Base-by-base conservation (phyloP, 2,797 vertebrate genomes). In the Anolis apletophallus region DNA sequence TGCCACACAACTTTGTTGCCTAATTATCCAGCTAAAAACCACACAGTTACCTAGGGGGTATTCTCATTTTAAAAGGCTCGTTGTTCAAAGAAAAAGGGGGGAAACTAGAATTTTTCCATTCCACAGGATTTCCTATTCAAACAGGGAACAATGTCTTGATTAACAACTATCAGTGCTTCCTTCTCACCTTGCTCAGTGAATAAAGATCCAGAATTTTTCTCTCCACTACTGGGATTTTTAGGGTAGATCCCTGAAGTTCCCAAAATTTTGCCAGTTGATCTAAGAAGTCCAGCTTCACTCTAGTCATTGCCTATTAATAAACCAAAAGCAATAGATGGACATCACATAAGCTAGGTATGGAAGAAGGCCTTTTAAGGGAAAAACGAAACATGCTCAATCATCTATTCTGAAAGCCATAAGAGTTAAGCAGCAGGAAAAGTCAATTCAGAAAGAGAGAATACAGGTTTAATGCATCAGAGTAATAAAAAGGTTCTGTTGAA, bases 241-340 rank as follows among this genome's bases (percentile, higher is more conserved):
- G 95, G 88, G 98, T 98, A 87, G 98, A 99, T 86, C 99, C 99
- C 80, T 99, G 99, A 89, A 99, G 97, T 91, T 99, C 99, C 99
- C 99, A 99, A 94, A 99, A 99, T 95, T 99, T 99, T 92, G 98
- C 98, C 59, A 99, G 97, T 93, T 99, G 98, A 97, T 99, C 99
- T 95, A 99, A 93, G 92, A 99, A 99, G 95, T 99, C 99, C 88
- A 99, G 96, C 94, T 98, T 99, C 77, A 99, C 98, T 92, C 98
- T 97, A 87, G 99, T 99, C 96, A 99, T 98, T 82, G 99, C 99
- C 99, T 99, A 90, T 85, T 93, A 87, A 82, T 73, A 88, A 72
- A 69, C 40, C 84, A 82, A 40, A 26, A 82, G 40, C 87, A 13
- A 81, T 13, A 88, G 54, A 88, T 0, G 0, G 0, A 0, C 0